These are phyloP conservation scores for Panorpa germanica DNA, from an alignment of 2,888 invertebrate species.

Conservation along the genomic window DNA sequence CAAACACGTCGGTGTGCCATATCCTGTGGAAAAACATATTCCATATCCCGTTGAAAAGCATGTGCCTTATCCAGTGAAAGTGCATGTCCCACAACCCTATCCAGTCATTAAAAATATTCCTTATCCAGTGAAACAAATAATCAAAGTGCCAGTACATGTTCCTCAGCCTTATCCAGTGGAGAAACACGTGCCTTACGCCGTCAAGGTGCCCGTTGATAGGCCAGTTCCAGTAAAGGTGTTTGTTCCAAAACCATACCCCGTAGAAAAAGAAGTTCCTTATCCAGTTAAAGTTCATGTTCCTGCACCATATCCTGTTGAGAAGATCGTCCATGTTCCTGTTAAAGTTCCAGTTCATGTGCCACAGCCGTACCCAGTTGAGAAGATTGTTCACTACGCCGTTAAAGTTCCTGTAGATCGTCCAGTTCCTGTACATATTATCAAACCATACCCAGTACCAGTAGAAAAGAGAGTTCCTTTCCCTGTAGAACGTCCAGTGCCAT, in stretches of 20 bases:
- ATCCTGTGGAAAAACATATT: constrained; percentile 51
- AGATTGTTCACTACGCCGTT: constrained; percentile 38
- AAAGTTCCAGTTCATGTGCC: constrained; percentile 48
- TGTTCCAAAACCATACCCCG: constrained; percentile 47
- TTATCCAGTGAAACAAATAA: constrained; percentile 44
- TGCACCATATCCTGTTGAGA: constrained; percentile 47
- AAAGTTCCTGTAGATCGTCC: constrained; percentile 41
- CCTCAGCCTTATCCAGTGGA: constrained; percentile 51
- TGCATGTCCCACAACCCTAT: constrained; percentile 37
- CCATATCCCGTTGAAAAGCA: constrained; percentile 54
- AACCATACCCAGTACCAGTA: constrained; percentile 37
- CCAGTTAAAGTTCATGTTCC: constrained; percentile 35
- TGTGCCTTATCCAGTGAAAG: constrained; percentile 50
- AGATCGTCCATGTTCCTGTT: constrained; percentile 42
- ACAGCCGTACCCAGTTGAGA: constrained; percentile 40
- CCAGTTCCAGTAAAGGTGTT: constrained; percentile 44
- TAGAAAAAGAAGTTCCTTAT: constrained; percentile 40
- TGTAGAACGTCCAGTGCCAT: constrained; percentile 40
- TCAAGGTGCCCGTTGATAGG: constrained; percentile 34
- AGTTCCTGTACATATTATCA: constrained; percentile 42
- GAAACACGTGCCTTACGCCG: constrained; percentile 44
- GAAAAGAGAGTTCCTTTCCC: constrained; percentile 39
- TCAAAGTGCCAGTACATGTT: constrained; percentile 44
- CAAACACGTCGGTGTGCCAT: constrained; percentile 53
- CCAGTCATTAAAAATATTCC: constrained; percentile 38